Conservation (phyloP, 2,797 vertebrate genomes). For the Australoheros facetus region DNA sequence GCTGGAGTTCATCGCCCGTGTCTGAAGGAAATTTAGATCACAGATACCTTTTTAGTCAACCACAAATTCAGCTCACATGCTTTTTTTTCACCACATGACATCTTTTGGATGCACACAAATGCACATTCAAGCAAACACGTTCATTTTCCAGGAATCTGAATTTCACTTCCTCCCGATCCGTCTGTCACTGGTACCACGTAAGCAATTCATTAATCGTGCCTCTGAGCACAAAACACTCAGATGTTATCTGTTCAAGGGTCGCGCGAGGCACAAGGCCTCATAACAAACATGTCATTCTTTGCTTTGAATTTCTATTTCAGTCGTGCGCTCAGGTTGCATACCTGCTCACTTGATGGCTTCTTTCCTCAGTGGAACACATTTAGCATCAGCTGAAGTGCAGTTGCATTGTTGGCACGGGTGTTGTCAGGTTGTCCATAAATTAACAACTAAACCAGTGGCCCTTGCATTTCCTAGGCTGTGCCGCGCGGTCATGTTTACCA, state of each 20-base stretch:
- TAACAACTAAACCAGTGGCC: conserved; percentile 79
- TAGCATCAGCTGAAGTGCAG: conserved; percentile 45
- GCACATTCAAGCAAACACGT: background rate
- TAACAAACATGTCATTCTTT: conserved; percentile 57
- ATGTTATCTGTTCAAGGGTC: conserved; percentile 52
- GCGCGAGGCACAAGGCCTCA: conserved; percentile 9
- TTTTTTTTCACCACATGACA: background rate
- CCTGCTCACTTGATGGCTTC: conserved; percentile 55
- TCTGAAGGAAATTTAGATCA: background rate
- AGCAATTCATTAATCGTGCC: conserved; percentile 36
- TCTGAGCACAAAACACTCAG: conserved; percentile 28
- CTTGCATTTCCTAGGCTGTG: conserved; percentile 78
- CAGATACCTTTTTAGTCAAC: background rate
- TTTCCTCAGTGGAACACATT: conserved; percentile 66
- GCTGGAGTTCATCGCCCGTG: background rate
- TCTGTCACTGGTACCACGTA: background rate
- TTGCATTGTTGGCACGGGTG: conserved; percentile 63
- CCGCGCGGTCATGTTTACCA: conserved; percentile 74
- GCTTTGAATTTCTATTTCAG: conserved; percentile 63
- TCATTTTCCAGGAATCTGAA: background rate
- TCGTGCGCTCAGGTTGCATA: conserved; percentile 56
- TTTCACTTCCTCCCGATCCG: background rate
- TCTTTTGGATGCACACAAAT: background rate
- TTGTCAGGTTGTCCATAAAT: conserved; percentile 78
- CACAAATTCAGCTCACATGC: background rate